Evolutionary conservation across 1,140 invertebrate genomes (phyloP).

Genomic region (Psix sp.): DNA sequence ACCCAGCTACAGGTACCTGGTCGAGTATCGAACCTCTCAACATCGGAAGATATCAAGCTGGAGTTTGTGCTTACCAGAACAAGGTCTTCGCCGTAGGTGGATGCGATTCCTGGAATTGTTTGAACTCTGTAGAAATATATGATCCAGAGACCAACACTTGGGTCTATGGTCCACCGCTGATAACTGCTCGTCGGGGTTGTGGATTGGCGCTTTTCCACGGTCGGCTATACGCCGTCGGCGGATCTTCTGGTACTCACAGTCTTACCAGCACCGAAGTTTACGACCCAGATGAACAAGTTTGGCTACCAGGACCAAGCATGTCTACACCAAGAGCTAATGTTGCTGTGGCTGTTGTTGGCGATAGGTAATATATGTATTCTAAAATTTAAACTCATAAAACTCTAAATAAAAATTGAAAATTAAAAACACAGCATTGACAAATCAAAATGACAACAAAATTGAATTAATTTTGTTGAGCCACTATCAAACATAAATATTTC

Average conservation of each 20-base stretch:
- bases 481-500: no score
- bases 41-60: constrained; percentile 87
- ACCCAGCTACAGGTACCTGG: constrained; percentile 82
- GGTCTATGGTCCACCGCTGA: constrained; percentile 78
- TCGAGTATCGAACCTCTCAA: constrained; percentile 81
- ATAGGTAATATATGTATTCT: constrained; percentile 71
- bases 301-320: constrained; percentile 83
- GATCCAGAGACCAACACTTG: constrained; percentile 80
- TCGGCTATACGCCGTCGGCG: constrained; percentile 82
- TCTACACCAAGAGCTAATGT: constrained; percentile 84
- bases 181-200: constrained; percentile 83
- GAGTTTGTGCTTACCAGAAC: constrained; percentile 82
- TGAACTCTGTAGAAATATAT: constrained; percentile 85
- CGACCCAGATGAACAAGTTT: constrained; percentile 79
- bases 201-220: constrained; percentile 82
- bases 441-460: no score
- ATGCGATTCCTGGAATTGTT: constrained; percentile 88
- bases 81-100: constrained; percentile 87
- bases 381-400: no score
- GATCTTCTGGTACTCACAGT: constrained; percentile 85
- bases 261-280: constrained; percentile 83
- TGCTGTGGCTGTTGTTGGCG: constrained; percentile 83
- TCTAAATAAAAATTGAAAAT: no score
- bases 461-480: no score
- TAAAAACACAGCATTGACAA: no score